Evolutionary conservation across 2,797 vertebrate species (phyloP).

Genomic region (Halcyon smyrnensis): DNA sequence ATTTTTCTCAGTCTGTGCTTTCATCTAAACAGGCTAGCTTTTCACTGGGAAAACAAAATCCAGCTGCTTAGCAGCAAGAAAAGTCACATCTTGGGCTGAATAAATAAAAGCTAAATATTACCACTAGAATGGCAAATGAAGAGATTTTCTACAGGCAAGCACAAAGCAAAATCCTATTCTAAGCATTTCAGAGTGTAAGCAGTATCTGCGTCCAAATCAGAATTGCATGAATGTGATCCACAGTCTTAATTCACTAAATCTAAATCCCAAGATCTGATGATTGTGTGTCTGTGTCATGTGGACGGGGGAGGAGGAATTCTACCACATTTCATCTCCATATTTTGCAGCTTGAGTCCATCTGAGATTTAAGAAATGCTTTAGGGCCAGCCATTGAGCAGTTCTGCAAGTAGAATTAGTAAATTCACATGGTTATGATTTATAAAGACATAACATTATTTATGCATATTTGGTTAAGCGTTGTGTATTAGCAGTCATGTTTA

Average conservation of each 20-base stretch:
- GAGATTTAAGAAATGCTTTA: conserved; percentile 16
- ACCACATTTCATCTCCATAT: background rate
- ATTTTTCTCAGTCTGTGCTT: conserved; percentile 7
- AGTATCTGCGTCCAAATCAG: conserved; percentile 29
- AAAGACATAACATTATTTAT: conserved; percentile 23
- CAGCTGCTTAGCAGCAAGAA: conserved; percentile 55
- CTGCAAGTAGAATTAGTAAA: background rate
- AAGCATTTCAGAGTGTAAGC: background rate
- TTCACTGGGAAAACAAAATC: conserved; percentile 48
- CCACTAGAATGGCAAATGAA: conserved; percentile 28
- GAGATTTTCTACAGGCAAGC: conserved; percentile 20
- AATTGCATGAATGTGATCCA: conserved; percentile 10
- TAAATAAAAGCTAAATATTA: conserved; percentile 46
- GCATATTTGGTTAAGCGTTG: background rate
- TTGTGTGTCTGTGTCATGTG: background rate
- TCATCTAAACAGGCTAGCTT: background rate
- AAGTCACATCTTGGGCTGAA: conserved; percentile 36
- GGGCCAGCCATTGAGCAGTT: background rate
- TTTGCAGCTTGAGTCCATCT: background rate
- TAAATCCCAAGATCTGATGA: conserved; percentile 3
- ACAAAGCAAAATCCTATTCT: conserved; percentile 37
- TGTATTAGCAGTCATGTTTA: conserved; percentile 40
- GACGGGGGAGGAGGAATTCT: background rate
- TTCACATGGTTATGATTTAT: background rate
- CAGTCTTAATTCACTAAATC: conserved; percentile 5